These are phyloP conservation scores for Ericerus pela DNA, from an alignment of 1,140 invertebrate genomes.

Conservation along the genomic window DNA sequence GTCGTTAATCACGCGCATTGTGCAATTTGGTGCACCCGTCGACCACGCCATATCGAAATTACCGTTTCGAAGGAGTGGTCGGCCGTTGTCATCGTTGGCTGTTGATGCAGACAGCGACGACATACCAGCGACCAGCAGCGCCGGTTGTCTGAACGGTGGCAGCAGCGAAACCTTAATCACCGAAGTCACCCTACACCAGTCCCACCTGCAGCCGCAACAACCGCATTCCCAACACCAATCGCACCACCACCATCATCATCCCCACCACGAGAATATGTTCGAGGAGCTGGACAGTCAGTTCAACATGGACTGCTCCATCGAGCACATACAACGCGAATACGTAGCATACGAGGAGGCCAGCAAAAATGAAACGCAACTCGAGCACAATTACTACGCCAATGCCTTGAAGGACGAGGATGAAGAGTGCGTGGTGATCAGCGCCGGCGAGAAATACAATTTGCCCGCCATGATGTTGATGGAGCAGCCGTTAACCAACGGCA, in stretches of 20 bases:
- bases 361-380: conserved; percentile 2
- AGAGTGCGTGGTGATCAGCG: conserved; percentile 1
- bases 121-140: neutral
- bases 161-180: too few relatives aligned
- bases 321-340: neutral
- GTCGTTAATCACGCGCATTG: neutral
- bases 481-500: neutral
- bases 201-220: neutral
- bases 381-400: conserved; percentile 8
- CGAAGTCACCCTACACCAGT: neutral
- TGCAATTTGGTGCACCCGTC: neutral
- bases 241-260: neutral
- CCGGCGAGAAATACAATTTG: neutral
- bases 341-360: conserved; percentile 1
- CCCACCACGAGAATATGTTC: conserved; percentile 8
- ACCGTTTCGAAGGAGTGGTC: too few relatives aligned
- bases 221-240: neutral
- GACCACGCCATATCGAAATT: neutral
- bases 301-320: neutral
- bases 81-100: too few relatives aligned
- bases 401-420: conserved; percentile 5
- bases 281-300: conserved; percentile 2
- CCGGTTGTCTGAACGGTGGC: neutral
- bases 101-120: too few relatives aligned
- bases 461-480: neutral